These are phyloP conservation scores for Hassar affinis DNA, from an alignment of 2,113 vertebrate genomes.

Conservation along the genomic window DNA sequence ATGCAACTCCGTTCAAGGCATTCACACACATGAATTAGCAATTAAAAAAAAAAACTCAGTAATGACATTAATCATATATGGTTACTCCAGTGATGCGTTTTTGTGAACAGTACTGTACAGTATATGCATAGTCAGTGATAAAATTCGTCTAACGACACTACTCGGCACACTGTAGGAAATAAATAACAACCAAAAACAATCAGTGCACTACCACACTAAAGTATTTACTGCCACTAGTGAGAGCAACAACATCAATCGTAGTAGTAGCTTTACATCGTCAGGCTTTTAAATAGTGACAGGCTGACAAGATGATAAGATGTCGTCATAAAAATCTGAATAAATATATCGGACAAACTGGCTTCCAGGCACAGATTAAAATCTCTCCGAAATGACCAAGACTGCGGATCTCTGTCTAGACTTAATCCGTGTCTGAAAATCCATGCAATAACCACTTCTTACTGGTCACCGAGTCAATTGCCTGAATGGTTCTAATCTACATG, in stretches of 20 bases:
- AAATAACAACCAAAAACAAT: conserved; percentile 55
- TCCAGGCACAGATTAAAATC: neutral
- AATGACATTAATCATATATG: conserved; percentile 30
- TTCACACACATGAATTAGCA: conserved; percentile 34
- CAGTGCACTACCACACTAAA: conserved; percentile 58
- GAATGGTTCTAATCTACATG: neutral
- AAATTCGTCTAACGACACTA: conserved; percentile 58
- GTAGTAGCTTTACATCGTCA: conserved; percentile 35
- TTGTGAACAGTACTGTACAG: conserved; percentile 57
- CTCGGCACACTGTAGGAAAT: conserved; percentile 56
- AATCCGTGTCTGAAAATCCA: conserved; percentile 6
- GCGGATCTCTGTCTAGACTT: neutral
- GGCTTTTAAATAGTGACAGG: conserved; percentile 2
- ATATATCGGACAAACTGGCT: neutral
- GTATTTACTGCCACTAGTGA: conserved; percentile 58
- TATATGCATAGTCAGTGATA: conserved; percentile 72
- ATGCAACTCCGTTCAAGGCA: conserved; percentile 41
- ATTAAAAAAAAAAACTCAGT: conserved; percentile 26
- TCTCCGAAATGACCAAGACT: neutral
- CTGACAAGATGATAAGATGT: neutral
- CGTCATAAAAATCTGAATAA: neutral
- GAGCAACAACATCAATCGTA: conserved; percentile 51
- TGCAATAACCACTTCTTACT: neutral
- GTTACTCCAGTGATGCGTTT: conserved; percentile 49
- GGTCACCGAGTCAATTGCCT: neutral